These are phyloP conservation scores for Protobothrops mucrosquamatus DNA, from an alignment of 2,113 vertebrate species.

Conservation along the genomic window DNA sequence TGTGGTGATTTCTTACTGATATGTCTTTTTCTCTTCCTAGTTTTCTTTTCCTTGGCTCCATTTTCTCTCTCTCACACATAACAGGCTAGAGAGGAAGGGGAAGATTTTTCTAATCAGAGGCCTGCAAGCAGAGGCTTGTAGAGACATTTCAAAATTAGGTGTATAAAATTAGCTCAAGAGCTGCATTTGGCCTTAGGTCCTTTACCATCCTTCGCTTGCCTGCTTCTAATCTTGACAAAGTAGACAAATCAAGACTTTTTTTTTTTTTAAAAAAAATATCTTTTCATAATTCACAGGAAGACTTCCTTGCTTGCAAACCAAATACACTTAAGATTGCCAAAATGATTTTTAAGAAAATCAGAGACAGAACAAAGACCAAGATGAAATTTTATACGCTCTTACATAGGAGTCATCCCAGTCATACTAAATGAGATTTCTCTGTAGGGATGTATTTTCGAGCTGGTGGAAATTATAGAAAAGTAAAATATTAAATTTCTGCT, in stretches of 20 bases:
- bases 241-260: background rate
- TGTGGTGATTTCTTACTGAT: background rate
- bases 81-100: background rate
- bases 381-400: background rate
- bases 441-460: background rate
- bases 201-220: background rate
- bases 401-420: too few relatives aligned
- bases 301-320: background rate
- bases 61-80: background rate
- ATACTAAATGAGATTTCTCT: background rate
- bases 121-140: background rate
- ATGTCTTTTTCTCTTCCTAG: background rate
- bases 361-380: background rate
- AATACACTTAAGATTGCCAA: background rate
- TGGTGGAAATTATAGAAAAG: background rate
- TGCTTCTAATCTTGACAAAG: background rate
- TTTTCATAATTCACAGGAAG: background rate
- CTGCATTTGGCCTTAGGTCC: background rate
- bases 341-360: background rate
- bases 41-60: background rate
- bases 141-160: background rate
- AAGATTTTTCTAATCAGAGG: background rate
- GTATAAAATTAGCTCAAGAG: background rate
- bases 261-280: background rate
- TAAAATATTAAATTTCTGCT: background rate